Evolutionary conservation across 2,113 vertebrate genomes (phyloP), one percentile per base, ranked within the genome.

Genomic region (Haplochromis burtoni): DNA sequence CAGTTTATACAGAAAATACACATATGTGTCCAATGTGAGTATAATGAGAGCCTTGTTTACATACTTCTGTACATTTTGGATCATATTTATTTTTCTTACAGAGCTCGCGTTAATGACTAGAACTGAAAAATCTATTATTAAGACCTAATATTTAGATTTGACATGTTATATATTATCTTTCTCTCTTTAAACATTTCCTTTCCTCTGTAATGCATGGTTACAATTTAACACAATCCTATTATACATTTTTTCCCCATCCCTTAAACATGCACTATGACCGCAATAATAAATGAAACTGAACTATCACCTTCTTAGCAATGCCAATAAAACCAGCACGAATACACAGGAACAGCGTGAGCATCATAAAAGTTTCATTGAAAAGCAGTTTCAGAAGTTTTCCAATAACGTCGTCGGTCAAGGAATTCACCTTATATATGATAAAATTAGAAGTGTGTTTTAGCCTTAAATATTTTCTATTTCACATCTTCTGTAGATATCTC

Each of bases 211-310:
- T 66, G 17, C 61, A 66, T 38, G 33, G 33, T 13, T 68, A 38
- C 10, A 38, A 38, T 38, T 13, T 3, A 66, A 66, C 33, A n/a
- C 63, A 68, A 5, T 68, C 19, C 11, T 40, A 40, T 38, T 40
- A 0, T 40, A 13, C 10, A 38, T 1, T 40, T 40, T 40, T 40
- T 0, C 3, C 10, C 10, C 33, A 21, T 40, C 33, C 10, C 3
- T 0, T 40, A 3, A 40, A 68, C 0, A 68, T 40, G 3, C 19
- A 68, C 63, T 21, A 21, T 40, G 33, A 14, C 0, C 0, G 1
- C 63, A 40, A 6, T 21, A 21, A 40, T 68, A 40, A 68, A 68
- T 68, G 4, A 68, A 68, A 1, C 33, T 68, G 11, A 68, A 68
- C 33, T 0, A 8, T 68, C 63, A 21, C 63, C 63, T 21, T 68